Conservation (phyloP, 2,113 vertebrate species). For the Sturnira hondurensis region DNA sequence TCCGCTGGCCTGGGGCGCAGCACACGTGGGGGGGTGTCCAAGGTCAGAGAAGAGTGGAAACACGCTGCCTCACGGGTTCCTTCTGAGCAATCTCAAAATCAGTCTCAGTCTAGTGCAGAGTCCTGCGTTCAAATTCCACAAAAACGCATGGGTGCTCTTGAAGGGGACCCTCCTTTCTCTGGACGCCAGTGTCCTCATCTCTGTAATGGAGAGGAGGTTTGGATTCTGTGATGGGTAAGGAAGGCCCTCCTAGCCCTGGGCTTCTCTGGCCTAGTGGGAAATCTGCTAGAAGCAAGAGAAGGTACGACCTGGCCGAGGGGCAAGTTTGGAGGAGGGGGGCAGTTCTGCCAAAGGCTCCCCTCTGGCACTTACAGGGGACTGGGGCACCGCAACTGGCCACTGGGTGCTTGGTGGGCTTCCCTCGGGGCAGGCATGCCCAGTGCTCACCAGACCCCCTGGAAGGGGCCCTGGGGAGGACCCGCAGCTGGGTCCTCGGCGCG, state of each 20-base stretch:
- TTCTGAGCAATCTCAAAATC: neutral
- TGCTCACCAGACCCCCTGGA: neutral
- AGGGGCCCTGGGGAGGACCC: neutral
- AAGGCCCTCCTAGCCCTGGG: neutral
- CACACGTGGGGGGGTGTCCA: neutral
- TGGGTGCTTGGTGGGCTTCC: neutral
- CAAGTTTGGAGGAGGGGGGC: neutral
- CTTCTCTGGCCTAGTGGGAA: neutral
- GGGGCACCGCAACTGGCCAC: neutral
- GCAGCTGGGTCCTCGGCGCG: neutral
- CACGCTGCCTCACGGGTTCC: rapidly evolving
- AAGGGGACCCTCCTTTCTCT: neutral
- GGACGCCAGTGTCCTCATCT: neutral
- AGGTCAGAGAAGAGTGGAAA: neutral
- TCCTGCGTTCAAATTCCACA: neutral
- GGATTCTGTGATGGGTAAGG: neutral
- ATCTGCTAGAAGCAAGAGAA: neutral
- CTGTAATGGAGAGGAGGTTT: neutral
- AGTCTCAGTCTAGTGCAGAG: neutral
- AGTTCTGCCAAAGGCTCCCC: neutral
- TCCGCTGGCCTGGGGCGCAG: neutral
- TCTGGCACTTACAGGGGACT: rapidly evolving
- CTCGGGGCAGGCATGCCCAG: neutral
- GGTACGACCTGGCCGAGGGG: neutral
- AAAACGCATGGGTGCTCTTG: neutral